Conservation (phyloP, 1,140 invertebrate species). For the Diorhabda carinulata region DNA sequence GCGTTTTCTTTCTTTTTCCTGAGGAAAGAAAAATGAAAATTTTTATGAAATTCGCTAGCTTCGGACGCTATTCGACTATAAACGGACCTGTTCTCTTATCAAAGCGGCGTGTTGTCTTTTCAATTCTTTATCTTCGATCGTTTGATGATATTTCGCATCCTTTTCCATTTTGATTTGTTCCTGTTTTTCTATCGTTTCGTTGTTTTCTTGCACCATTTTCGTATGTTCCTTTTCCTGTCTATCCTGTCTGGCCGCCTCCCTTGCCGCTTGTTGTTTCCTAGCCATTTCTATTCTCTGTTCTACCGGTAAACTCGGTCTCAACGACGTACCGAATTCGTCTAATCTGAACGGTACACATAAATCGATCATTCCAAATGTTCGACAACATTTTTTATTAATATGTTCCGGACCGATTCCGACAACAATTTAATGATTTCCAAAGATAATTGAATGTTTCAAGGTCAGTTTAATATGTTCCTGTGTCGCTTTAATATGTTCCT, state of each 20-base stretch:
- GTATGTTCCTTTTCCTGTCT: constrained; percentile 52
- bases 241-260: constrained; percentile 58
- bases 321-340: constrained; percentile 56
- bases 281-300: constrained; percentile 64
- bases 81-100: constrained; percentile 78
- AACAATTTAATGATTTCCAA: too few relatives aligned
- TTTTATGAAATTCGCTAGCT: too few relatives aligned
- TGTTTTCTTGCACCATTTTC: constrained; percentile 50
- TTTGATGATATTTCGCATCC: constrained; percentile 69
- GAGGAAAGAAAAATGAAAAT: constrained; percentile 19
- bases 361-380: too few relatives aligned
- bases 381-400: too few relatives aligned
- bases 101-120: constrained; percentile 82
- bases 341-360: constrained; percentile 44
- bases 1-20: constrained; percentile 86
- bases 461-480: too few relatives aligned
- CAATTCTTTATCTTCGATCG: constrained; percentile 79
- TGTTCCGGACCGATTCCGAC: too few relatives aligned
- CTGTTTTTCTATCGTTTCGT: constrained; percentile 71
- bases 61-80: too few relatives aligned
- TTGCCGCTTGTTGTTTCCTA: constrained; percentile 59
- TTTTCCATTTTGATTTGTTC: constrained; percentile 72
- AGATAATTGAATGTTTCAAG: too few relatives aligned
- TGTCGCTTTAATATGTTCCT: too few relatives aligned
- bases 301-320: constrained; percentile 58